phyloP scores from a whole-genome alignment of 1,140 invertebrate species.

The Megalopta genalis region DNA sequence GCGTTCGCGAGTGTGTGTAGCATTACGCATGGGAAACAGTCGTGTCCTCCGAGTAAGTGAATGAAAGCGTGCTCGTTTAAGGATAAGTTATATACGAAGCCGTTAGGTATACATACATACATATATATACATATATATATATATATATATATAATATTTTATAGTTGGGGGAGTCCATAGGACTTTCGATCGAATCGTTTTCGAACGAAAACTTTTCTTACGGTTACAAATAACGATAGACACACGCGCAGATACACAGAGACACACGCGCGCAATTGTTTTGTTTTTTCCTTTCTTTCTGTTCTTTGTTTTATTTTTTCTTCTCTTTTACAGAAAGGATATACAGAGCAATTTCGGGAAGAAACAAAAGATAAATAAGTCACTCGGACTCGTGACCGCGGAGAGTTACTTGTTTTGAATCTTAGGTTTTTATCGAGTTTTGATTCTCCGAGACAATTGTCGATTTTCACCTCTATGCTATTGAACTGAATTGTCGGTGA shows the following conservation, averaged over 20 bases:
- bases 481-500: background rate
- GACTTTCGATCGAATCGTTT: slow-evolving; percentile 12
- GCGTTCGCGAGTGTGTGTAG: slow-evolving; percentile 9
- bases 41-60: slow-evolving; percentile 1
- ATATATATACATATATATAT: no score
- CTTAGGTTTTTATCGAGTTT: slow-evolving; percentile 2
- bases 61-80: slow-evolving; percentile 23
- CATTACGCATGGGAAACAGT: slow-evolving; percentile 6
- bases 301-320: background rate
- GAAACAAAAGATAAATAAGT: no score
- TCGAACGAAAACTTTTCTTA: background rate
- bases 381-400: background rate
- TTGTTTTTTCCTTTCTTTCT: background rate
- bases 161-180: background rate
- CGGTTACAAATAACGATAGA: no score
- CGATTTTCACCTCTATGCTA: no score
- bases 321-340: no score
- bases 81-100: slow-evolving; percentile 22
- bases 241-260: no score
- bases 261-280: background rate
- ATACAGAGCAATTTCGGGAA: background rate
- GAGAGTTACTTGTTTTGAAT: background rate
- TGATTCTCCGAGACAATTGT: background rate
- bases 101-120: background rate
- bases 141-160: slow-evolving; percentile 1